phyloP scores from a whole-genome alignment of 2,113 vertebrate species.

The Formicarius rufipectus region DNA sequence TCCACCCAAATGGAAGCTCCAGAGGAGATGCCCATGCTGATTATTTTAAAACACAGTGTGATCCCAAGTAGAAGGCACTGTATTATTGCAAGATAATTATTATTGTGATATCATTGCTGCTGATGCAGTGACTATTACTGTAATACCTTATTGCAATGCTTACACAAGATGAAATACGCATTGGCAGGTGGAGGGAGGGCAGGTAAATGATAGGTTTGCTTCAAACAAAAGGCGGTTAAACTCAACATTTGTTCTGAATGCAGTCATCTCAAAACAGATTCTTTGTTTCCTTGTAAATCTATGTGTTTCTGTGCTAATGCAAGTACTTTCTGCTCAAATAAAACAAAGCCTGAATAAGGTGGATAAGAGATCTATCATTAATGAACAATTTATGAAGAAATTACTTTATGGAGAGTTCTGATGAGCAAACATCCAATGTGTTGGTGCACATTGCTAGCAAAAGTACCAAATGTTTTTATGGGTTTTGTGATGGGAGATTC shows the following conservation, averaged over 20 bases:
- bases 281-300: background rate
- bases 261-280: background rate
- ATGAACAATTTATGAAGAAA: background rate
- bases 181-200: background rate
- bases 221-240: background rate
- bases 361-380: background rate
- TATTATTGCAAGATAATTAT: background rate
- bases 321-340: background rate
- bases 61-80: background rate
- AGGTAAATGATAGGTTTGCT: background rate
- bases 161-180: background rate
- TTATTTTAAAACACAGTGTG: background rate
- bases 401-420: background rate
- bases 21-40: background rate
- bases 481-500: background rate
- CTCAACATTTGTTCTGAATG: background rate
- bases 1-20: background rate
- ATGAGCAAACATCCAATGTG: background rate
- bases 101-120: background rate
- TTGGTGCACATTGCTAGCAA: background rate
- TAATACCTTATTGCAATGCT: background rate
- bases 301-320: background rate
- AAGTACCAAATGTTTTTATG: slow-evolving; percentile 1
- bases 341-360: background rate
- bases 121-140: background rate